Conservation (phyloP, 2,113 vertebrate species). For the Phaethon lepturus region DNA sequence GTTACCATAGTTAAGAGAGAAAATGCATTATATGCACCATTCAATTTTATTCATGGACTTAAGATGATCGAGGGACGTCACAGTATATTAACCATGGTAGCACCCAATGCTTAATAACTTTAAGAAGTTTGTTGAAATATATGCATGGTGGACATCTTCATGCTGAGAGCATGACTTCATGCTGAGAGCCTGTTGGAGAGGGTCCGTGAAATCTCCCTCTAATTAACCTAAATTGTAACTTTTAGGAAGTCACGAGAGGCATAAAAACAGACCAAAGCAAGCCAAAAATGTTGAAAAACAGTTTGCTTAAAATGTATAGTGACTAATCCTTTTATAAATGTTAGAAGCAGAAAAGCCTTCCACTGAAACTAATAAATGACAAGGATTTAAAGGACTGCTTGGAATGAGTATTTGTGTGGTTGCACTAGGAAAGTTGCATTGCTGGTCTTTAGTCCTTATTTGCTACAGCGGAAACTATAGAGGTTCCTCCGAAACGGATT, state of each 20-base stretch:
- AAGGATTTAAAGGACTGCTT: neutral
- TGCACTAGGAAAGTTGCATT: neutral
- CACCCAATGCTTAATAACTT: neutral
- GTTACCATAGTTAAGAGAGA: neutral
- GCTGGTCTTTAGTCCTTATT: neutral
- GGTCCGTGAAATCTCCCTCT: neutral
- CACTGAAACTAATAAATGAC: neutral
- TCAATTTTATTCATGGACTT: neutral
- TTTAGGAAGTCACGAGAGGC: neutral
- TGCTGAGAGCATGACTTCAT: neutral
- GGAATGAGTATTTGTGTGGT: neutral
- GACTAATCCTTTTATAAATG: neutral
- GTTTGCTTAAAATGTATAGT: neutral
- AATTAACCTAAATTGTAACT: neutral
- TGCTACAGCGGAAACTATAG: neutral
- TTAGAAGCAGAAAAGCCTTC: neutral
- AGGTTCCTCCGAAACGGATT: neutral
- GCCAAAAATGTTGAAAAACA: neutral
- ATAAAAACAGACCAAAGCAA: neutral
- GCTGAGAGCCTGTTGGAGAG: no score
- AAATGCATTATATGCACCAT: neutral
- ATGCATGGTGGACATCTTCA: neutral
- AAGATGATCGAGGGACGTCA: neutral
- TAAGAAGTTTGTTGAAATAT: neutral
- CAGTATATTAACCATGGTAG: fast-evolving